Base-by-base conservation (phyloP, 1,140 invertebrate genomes). In the Leptopilina boulardi region DNA sequence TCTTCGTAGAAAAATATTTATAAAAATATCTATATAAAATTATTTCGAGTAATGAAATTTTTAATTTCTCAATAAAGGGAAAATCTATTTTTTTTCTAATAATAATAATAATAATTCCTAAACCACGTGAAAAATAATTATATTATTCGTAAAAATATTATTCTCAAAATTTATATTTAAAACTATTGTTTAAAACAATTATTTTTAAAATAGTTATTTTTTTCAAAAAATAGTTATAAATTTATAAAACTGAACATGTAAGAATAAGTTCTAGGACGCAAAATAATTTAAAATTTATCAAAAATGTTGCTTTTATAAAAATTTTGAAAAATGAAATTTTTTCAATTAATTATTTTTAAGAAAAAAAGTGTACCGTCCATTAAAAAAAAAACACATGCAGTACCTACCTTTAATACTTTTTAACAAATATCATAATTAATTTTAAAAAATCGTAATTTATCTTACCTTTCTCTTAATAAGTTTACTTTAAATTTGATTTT, bases 401-500 rank as follows among this genome's bases (percentile, higher is more conserved):
- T 80, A 83, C 82, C 82, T 83, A 83, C 82, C 82, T 83, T 81
- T 42, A 54, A 42, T 70, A 80, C 38, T 70, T 77, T 56, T 11
- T 71, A 51, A n/a, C n/a, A n/a, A 5, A n/a, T 51, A 51, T 51
- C 47, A 51, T 11, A 30, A 30, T 30, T 66, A 30, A 8, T 34
- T 54, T 19, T 21, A 30, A 66, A 66, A 15, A 30, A 15, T 30
- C 5, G 6, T 30, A 23, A 26, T 30, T 34, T 11, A 59, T 66
- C 59, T 66, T 66, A 66, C 59, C 59, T 66, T 66, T 2, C 30
- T 30, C 59, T 34, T 66, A 30, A 66, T 66, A 26, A 66, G 26
- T 66, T 66, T 23, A 15, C 26, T 66, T 66, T 66, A 11, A 15
- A 66, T 30, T 30, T 66, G 41, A 47, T 13, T 59, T 34, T 30